phyloP scores from a whole-genome alignment of 1,140 invertebrate genomes.

The Melanaphis sacchari region DNA sequence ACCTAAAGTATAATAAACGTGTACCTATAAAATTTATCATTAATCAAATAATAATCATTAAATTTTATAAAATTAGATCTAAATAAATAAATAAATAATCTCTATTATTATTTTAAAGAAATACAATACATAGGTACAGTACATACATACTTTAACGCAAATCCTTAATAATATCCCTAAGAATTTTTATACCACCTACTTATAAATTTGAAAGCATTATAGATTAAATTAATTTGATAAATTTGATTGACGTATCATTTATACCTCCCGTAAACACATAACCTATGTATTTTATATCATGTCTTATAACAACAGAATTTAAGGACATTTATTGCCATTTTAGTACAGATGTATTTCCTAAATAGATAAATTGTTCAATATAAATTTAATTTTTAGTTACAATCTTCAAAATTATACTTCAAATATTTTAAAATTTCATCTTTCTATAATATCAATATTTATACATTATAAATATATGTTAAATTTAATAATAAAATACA shows the following conservation, averaged over 20 bases:
- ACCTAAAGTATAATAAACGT: neutral
- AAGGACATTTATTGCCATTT: no score
- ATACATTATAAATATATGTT: neutral
- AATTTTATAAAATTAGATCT: neutral
- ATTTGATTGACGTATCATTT: neutral
- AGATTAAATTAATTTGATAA: neutral
- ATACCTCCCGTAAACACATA: neutral
- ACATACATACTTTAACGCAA: no score
- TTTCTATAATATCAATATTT: neutral
- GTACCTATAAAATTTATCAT: neutral
- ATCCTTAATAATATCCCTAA: no score
- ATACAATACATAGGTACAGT: no score
- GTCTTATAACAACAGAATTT: neutral
- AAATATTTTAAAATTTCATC: neutral
- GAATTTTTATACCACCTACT: no score
- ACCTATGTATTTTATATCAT: neutral
- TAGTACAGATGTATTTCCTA: no score
- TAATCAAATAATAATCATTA: neutral
- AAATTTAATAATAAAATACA: neutral
- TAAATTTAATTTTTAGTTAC: neutral
- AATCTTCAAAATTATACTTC: neutral
- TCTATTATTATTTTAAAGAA: no score
- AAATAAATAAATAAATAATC: no score
- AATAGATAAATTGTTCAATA: neutral
- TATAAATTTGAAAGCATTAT: neutral